Evolutionary conservation across 2,888 invertebrate genomes (phyloP), one percentile per base, ranked within the genome.

Genomic region (Gymnoscelis rufifasciata): DNA sequence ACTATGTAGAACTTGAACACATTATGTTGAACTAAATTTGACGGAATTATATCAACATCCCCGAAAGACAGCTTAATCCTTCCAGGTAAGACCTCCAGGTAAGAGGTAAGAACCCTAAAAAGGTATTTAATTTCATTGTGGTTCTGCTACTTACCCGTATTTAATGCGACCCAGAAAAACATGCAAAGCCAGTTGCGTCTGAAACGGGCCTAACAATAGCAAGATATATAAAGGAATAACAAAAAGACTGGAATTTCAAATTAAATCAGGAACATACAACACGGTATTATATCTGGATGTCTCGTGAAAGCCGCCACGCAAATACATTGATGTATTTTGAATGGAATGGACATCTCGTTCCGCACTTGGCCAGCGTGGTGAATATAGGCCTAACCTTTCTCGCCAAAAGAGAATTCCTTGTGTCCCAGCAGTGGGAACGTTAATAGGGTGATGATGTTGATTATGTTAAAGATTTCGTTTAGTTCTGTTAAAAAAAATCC

Each of bases 101-200:
- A 7, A 26, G 8, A 26, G n/a, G n/a, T n/a, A n/a, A n/a, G 10
- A 35, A 35, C 11, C 19, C 35, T 35, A 19, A 35, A 31, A 15
- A 35, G 35, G 19, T 35, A n/a, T n/a, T n/a, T n/a, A n/a, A n/a
- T 35, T n/a, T 15, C 19, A 19, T 35, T 15, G 15, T 35, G 15
- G 35, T 35, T 35, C 15, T 35, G 19, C 35, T 35, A 19, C 35
- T 35, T 35, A 35, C 35, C 1, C 35, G 35, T 15, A 11, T 33
- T 19, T 15, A 19, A 33, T 33, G 14, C 15, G 10, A 13, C 33
- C n/a, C 11, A 11, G 19, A 35, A 35, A 35, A 11, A 35, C 35
- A 15, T 35, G 19, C 19, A 19, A 35, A 35, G 19, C 10, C 11
- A 35, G 15, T 35, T 35, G 19, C 35, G 6, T 35, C 10, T 7